Conservation (phyloP, 2,888 invertebrate genomes). For the Dorcus parallelipipedus region DNA sequence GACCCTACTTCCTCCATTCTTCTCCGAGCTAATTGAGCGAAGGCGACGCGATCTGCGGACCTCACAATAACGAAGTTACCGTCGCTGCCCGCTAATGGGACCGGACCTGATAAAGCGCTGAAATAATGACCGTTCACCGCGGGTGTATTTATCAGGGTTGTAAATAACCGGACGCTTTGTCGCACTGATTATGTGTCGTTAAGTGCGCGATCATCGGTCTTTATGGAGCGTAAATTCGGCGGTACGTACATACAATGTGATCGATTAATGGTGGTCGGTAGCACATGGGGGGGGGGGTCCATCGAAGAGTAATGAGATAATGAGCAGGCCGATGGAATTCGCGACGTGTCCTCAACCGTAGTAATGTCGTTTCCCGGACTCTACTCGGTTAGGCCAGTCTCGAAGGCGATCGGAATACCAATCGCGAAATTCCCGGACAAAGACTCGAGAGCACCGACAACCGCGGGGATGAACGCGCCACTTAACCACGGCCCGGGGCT, state of each 20-base stretch:
- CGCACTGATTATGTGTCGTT: conserved; percentile 41
- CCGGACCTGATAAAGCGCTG: conserved; percentile 31
- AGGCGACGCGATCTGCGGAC: conserved; percentile 44
- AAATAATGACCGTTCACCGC: conserved; percentile 39
- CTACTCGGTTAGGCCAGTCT: conserved; percentile 32
- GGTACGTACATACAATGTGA: conserved; percentile 29
- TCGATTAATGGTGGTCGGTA: conserved; percentile 24
- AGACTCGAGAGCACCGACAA: conserved; percentile 5
- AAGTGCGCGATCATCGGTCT: conserved; percentile 41
- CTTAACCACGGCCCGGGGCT: conserved; percentile 46
- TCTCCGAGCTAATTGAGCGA: conserved; percentile 59
- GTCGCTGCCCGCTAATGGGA: conserved; percentile 25
- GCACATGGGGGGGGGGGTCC: neutral
- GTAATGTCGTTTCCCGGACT: conserved; percentile 41
- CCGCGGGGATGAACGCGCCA: conserved; percentile 24
- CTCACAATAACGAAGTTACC: conserved; percentile 18
- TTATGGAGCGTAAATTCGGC: conserved; percentile 41
- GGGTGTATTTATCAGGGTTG: conserved; percentile 35
- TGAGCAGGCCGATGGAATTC: conserved; percentile 29
- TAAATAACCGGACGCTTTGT: conserved; percentile 40
- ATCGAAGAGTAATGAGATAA: conserved; percentile 20
- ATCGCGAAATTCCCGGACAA: neutral
- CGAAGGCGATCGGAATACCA: conserved; percentile 7
- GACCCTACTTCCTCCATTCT: conserved; percentile 45
- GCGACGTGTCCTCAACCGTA: conserved; percentile 31